Conservation (phyloP, 1,140 invertebrate genomes). For the Apis laboriosa region DNA sequence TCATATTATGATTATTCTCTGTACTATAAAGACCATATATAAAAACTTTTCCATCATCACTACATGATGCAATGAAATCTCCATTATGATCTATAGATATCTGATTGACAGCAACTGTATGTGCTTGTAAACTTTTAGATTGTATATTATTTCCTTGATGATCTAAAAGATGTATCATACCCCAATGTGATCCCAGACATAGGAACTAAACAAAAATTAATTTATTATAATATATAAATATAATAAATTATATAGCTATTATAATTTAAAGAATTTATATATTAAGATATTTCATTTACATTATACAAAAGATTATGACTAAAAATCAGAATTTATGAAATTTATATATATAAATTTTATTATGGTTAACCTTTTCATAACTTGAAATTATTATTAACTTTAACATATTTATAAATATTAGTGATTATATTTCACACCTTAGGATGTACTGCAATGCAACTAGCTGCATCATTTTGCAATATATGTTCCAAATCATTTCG, state of each 20-base stretch:
- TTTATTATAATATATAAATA: not conserved
- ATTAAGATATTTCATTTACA: not conserved
- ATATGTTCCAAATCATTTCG: constrained; percentile 93
- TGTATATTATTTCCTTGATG: constrained; percentile 92
- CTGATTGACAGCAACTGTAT: constrained; percentile 95
- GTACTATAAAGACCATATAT: constrained; percentile 90
- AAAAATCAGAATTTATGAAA: not conserved
- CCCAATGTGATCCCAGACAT: constrained; percentile 95
- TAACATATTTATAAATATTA: constrained; percentile 2
- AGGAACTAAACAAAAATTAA: constrained; percentile 86
- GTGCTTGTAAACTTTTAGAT: constrained; percentile 88
- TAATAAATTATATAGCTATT: not conserved
- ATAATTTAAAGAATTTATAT: too few relatives aligned
- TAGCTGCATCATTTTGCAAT: constrained; percentile 93
- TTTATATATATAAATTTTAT: not conserved
- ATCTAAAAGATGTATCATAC: constrained; percentile 93
- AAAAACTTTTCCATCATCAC: constrained; percentile 95
- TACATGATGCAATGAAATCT: constrained; percentile 96
- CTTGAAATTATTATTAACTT: not conserved
- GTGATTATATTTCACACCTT: constrained; percentile 83
- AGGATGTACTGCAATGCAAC: constrained; percentile 94
- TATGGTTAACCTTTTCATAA: constrained; percentile 6
- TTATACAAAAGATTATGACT: not conserved
- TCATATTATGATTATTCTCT: constrained; percentile 91
- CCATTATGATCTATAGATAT: constrained; percentile 96